Percentiles rank a stretch among this genome's conserved stretches.
Conservation (phyloP, 2,888 invertebrate genomes). For the Dolomedes plantarius region DNA sequence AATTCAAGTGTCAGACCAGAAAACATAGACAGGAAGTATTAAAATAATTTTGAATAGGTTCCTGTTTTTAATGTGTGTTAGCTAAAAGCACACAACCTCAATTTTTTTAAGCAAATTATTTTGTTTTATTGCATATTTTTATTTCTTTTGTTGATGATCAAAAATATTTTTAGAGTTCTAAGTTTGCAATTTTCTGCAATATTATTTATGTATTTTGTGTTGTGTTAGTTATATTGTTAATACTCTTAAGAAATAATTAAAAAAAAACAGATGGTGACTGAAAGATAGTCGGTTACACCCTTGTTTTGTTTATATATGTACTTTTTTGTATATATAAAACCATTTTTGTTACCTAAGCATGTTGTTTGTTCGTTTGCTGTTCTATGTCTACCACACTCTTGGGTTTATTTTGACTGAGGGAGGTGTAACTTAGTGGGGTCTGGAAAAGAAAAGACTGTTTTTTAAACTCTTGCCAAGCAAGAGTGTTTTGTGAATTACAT, state of each 20-base stretch:
- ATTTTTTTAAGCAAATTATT: neutral
- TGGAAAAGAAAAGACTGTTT: slow-evolving; percentile 44
- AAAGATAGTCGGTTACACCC: neutral
- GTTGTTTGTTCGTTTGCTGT: neutral
- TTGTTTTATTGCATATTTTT: slow-evolving; percentile 36
- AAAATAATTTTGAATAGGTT: neutral
- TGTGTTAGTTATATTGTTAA: neutral
- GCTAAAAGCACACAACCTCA: neutral
- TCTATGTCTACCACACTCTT: slow-evolving; percentile 68
- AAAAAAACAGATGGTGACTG: neutral
- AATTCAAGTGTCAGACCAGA: no score
- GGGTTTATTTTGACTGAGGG: slow-evolving; percentile 6
- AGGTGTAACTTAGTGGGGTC: neutral
- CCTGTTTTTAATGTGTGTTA: neutral
- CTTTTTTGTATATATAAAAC: slow-evolving; percentile 21
- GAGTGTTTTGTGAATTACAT: slow-evolving; percentile 61
- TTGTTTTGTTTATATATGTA: slow-evolving; percentile 18
- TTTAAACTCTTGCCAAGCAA: slow-evolving; percentile 69
- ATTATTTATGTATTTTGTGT: neutral
- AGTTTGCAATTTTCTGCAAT: neutral
- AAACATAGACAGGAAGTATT: neutral
- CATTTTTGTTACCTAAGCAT: neutral
- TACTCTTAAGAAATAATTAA: no score
- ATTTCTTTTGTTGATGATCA: slow-evolving; percentile 46
- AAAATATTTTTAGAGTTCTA: slow-evolving; percentile 5